Evolutionary conservation across 1,140 invertebrate species (phyloP).

Genomic region (Limonius californicus): DNA sequence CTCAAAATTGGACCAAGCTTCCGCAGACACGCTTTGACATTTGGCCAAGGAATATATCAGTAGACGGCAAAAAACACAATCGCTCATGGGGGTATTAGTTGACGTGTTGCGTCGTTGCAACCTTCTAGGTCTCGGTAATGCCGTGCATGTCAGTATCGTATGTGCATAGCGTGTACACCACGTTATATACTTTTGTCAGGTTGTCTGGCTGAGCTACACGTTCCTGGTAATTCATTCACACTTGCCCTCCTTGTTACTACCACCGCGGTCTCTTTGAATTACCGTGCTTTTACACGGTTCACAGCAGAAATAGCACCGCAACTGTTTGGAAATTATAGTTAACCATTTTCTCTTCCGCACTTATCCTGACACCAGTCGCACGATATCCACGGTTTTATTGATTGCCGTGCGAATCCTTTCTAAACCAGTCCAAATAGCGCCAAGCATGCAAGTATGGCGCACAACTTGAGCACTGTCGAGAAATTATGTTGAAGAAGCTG

Average conservation of each 20-base stretch:
- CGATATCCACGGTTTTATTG: too few species aligned
- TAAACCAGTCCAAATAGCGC: too few species aligned
- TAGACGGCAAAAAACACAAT: slow-evolving; percentile 15
- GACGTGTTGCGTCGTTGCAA: not conserved
- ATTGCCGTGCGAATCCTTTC: too few species aligned
- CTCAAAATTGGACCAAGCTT: slow-evolving; percentile 21
- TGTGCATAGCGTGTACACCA: slow-evolving; percentile 21
- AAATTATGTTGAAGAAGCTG: too few species aligned
- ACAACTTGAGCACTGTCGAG: too few species aligned
- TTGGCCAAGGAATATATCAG: slow-evolving; percentile 24
- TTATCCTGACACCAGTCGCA: slow-evolving; percentile 14
- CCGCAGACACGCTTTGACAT: slow-evolving; percentile 22
- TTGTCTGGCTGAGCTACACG: slow-evolving; percentile 16
- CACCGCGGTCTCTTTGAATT: too few species aligned
- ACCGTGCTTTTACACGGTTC: too few species aligned
- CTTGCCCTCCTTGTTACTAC: not conserved
- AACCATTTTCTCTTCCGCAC: slow-evolving; percentile 21
- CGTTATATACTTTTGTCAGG: slow-evolving; percentile 18
- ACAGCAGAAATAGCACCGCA: not conserved
- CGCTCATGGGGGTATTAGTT: not conserved
- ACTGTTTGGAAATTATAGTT: slow-evolving; percentile 20
- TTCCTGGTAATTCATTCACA: slow-evolving; percentile 23
- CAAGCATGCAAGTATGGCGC: too few species aligned
- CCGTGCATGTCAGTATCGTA: not conserved
- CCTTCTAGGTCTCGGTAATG: not conserved